These are phyloP conservation scores for Sciurus vulgaris DNA, from an alignment of 2,797 vertebrate genomes.

Conservation along the genomic window DNA sequence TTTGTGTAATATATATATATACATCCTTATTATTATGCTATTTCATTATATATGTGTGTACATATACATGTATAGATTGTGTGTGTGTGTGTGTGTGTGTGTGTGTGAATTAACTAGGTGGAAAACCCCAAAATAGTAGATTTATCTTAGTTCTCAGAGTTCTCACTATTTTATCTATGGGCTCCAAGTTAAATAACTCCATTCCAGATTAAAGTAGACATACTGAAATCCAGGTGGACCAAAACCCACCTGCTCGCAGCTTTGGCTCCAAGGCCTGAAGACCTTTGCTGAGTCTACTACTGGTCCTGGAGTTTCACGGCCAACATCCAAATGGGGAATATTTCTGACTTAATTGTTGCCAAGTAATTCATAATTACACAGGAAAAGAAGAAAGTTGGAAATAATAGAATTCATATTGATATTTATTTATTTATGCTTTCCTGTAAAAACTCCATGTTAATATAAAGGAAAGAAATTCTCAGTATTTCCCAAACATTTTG, in stretches of 20 bases:
- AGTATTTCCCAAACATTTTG: constrained; percentile 38
- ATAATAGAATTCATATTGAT: constrained; percentile 50
- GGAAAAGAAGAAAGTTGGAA: constrained; percentile 15
- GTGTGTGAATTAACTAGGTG: not conserved
- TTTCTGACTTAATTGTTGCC: constrained; percentile 10
- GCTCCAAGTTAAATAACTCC: not conserved
- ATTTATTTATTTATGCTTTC: not conserved
- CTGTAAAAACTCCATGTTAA: constrained; percentile 50
- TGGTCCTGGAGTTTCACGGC: not conserved
- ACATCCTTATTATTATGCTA: no score
- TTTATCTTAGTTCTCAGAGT: not conserved
- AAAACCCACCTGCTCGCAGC: not conserved
- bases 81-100: no score
- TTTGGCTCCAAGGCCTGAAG: not conserved
- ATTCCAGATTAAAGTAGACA: not conserved
- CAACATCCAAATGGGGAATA: not conserved
- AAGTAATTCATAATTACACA: constrained; percentile 60
- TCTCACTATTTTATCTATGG: not conserved
- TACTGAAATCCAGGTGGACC: not conserved
- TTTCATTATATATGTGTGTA: no score
- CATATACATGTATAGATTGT: no score
- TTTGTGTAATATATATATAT: no score
- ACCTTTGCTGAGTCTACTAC: not conserved
- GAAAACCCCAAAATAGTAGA: not conserved
- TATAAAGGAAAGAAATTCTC: constrained; percentile 48